Conservation (phyloP, 2,113 vertebrate genomes). For the Accipiter cooperii region DNA sequence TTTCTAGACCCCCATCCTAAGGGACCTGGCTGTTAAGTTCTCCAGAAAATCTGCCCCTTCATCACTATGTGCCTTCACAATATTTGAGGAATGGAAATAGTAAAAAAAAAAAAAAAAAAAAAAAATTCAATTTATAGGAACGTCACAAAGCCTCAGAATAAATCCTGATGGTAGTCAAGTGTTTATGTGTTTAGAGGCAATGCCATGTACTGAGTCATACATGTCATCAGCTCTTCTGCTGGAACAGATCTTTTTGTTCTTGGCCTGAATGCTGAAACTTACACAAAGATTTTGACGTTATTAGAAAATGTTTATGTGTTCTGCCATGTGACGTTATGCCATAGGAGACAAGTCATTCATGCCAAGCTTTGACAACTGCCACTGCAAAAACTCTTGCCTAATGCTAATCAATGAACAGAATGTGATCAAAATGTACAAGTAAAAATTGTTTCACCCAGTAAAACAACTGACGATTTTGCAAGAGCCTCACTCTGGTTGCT, state of each 20-base stretch:
- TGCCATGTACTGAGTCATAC: not conserved
- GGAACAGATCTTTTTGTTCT: not conserved
- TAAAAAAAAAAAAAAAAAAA: not conserved
- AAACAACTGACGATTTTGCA: not conserved
- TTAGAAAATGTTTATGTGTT: not conserved
- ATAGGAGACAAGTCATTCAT: not conserved
- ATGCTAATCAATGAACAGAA: not conserved
- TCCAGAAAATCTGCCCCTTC: not conserved
- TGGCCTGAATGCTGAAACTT: not conserved
- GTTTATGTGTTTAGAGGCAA: not conserved
- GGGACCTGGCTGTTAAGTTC: not conserved
- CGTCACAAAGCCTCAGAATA: not conserved
- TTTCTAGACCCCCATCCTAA: not conserved
- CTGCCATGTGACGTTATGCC: not conserved
- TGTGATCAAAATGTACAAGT: not conserved
- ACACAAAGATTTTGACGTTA: not conserved
- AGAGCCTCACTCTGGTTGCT: not conserved
- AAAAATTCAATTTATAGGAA: not conserved
- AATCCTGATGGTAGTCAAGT: not conserved
- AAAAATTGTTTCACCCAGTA: not conserved
- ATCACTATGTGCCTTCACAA: not conserved
- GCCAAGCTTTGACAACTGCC: not conserved
- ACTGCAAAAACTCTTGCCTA: not conserved
- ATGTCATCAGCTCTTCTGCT: not conserved
- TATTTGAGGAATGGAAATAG: not conserved